phyloP scores from a whole-genome alignment of 2,888 invertebrate species.

The Parthenolecanium corni region DNA sequence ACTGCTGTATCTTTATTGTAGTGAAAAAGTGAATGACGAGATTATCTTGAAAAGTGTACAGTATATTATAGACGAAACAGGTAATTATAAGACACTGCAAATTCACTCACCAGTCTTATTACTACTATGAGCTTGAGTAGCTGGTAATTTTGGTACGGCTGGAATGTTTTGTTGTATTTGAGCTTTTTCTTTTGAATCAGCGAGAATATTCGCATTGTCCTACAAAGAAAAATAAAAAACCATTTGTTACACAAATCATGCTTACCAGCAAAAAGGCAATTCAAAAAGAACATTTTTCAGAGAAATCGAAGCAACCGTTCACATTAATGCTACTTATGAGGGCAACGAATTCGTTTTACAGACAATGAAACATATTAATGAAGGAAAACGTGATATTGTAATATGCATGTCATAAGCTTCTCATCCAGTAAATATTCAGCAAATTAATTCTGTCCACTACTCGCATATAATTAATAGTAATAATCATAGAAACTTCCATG shows the following conservation, averaged over 20 bases:
- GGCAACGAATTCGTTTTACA: too few species aligned
- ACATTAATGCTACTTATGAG: too few species aligned
- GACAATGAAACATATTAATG: too few species aligned
- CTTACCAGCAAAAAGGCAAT: too few species aligned
- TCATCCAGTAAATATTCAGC: conserved; percentile 9
- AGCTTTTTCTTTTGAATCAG: conserved; percentile 1
- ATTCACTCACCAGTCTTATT: conserved; percentile 12
- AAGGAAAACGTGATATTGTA: too few species aligned
- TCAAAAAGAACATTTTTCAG: too few species aligned
- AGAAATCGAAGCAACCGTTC: too few species aligned
- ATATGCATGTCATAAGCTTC: not conserved
- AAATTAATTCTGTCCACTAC: conserved; percentile 19
- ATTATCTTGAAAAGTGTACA: too few species aligned
- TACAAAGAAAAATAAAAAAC: not conserved
- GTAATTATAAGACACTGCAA: too few species aligned
- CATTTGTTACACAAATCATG: not conserved
- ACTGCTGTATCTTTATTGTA: too few species aligned
- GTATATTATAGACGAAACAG: too few species aligned
- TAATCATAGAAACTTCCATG: conserved; percentile 21
- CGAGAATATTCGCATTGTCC: not conserved
- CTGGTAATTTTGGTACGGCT: not conserved
- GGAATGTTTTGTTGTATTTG: conserved; percentile 12
- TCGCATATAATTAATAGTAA: conserved; percentile 14
- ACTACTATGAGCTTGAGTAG: not conserved
- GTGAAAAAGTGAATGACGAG: too few species aligned